Evolutionary conservation across 2,888 invertebrate genomes (phyloP), one percentile per base, ranked within the genome.

Genomic region (Odiellus spinosus): DNA sequence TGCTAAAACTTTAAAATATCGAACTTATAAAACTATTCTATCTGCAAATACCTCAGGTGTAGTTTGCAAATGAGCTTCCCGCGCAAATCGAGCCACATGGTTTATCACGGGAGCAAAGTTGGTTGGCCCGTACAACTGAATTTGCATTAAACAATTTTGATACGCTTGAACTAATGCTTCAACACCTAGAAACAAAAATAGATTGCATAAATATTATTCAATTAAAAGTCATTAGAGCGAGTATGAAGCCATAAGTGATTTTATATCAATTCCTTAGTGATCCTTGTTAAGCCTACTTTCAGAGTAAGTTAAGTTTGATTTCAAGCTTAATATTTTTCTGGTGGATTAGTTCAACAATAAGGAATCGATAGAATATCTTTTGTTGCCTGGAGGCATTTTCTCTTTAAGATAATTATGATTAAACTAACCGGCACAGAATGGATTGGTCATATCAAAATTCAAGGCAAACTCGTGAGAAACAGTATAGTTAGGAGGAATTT

Each of bases 401-500:
- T n/a, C n/a, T n/a, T n/a, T n/a, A n/a, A n/a, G n/a, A n/a, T n/a
- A n/a, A n/a, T n/a, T n/a, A n/a, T n/a, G n/a, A n/a, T n/a, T n/a
- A n/a, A n/a, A n/a, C n/a, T n/a, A n/a, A 38, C 38, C 38, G 10
- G 38, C 38, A 15, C 20, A 17, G 19, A 21, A 44, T 2, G 15
- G 40, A 26, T 46, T 15, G 20, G 17, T 33, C 21, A 46, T 44
- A 11, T 40, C 39, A 18, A 38, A 38, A 38, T 38, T 38, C 65
- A 67, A 54, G 36, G 60, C 59, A 53, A 68, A 69, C 52, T 73
- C 69, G 55, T 73, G 72, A 10, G 68, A 68, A 1, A 73, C 70
- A 18, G 53, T 51, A 8, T 67, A 67, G 49, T 67, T 60, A 2
- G 70, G 71, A 14, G 71, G 70, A 43, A 72, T 56, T 53, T 69